phyloP scores from a whole-genome alignment of 92 coral and sea anemone species.

The Paragorgia papillata region DNA sequence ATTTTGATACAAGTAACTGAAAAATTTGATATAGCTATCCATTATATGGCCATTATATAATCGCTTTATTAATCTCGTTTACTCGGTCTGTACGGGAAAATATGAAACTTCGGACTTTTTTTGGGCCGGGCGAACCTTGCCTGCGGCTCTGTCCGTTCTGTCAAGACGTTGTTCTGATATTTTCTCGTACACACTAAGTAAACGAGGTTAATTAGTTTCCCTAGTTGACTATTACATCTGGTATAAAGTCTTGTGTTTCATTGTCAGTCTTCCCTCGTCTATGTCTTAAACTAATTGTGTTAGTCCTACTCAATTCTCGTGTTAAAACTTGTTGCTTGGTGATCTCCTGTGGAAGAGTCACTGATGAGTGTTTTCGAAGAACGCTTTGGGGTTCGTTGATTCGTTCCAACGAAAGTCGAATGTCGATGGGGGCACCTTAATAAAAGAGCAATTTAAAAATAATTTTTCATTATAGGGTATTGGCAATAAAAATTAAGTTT shows the following conservation, averaged over 20 bases:
- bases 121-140: too few species aligned
- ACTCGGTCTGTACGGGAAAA: too few species aligned
- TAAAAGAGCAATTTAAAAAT: slow-evolving; percentile 2
- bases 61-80: too few species aligned
- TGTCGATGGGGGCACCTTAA: slow-evolving; percentile 86
- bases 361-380: slow-evolving; percentile 53
- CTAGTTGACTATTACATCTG: slow-evolving; percentile 89
- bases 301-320: slow-evolving; percentile 53
- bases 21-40: too few species aligned
- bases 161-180: too few species aligned
- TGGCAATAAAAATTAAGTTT: too few species aligned
- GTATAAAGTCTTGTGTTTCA: slow-evolving; percentile 48
- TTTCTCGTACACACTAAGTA: too few species aligned
- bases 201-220: slow-evolving; percentile 6
- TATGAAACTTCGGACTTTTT: too few species aligned
- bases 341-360: slow-evolving; percentile 62
- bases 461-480: too few species aligned
- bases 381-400: slow-evolving; percentile 79
- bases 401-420: slow-evolving; percentile 95
- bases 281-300: slow-evolving; percentile 47
- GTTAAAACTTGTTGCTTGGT: slow-evolving; percentile 36
- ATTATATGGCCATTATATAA: too few species aligned
- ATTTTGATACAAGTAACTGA: too few species aligned
- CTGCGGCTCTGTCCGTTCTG: too few species aligned
- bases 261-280: slow-evolving; percentile 43